Evolutionary conservation across 2,113 vertebrate species (phyloP).

Genomic region (Ciconia stormi): DNA sequence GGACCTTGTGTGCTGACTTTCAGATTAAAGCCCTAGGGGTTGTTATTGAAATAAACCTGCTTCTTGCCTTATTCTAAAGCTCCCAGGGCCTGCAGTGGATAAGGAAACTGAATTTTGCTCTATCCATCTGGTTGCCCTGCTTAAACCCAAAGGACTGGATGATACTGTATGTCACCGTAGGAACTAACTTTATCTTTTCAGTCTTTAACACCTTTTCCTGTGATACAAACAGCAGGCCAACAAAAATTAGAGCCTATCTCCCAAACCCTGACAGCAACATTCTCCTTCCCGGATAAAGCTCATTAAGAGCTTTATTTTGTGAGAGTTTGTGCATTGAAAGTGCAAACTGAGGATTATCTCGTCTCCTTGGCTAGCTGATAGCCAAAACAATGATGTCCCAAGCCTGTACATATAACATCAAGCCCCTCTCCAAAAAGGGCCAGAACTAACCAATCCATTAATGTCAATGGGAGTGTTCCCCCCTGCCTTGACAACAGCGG

Average conservation of each 20-base stretch:
- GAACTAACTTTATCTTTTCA: background rate
- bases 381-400: background rate
- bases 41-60: background rate
- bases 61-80: background rate
- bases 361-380: background rate
- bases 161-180: background rate
- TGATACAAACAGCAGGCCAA: background rate
- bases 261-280: background rate
- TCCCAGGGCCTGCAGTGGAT: background rate
- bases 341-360: background rate
- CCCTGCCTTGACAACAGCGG: background rate
- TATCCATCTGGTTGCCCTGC: background rate
- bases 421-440: background rate
- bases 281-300: background rate
- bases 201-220: background rate
- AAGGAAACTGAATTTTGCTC: background rate
- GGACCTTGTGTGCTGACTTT: background rate
- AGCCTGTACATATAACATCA: background rate
- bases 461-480: rapidly evolving
- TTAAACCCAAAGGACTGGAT: background rate
- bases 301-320: background rate
- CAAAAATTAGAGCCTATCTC: background rate
- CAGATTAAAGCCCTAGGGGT: background rate
- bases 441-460: background rate
- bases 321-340: background rate